These are phyloP conservation scores for Pyrgilauda ruficollis DNA, from an alignment of 2,113 vertebrate genomes.

Conservation along the genomic window DNA sequence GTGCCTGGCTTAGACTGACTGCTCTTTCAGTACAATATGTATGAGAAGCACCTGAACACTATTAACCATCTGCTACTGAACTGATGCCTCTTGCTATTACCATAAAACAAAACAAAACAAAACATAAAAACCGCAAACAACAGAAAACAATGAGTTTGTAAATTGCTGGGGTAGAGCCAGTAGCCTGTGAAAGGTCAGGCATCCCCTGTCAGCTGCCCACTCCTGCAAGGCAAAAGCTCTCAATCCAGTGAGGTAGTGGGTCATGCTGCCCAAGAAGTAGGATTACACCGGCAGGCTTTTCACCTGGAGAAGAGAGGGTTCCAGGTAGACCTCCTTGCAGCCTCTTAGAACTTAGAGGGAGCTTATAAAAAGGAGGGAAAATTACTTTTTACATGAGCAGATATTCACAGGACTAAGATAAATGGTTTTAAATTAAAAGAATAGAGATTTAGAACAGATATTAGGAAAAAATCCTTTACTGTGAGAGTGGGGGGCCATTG, in stretches of 20 bases:
- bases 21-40: background rate
- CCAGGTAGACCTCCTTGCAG: background rate
- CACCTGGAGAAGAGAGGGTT: background rate
- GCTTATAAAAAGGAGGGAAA: background rate
- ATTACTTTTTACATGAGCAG: background rate
- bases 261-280: fast-evolving
- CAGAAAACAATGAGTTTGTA: background rate
- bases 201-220: fast-evolving
- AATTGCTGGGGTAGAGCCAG: background rate
- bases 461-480: background rate
- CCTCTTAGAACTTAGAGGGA: background rate
- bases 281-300: background rate
- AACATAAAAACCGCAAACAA: background rate
- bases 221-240: background rate
- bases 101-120: background rate
- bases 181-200: background rate
- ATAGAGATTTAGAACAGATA: background rate
- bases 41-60: background rate
- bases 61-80: background rate
- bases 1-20: background rate
- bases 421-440: background rate
- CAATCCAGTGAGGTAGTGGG: background rate
- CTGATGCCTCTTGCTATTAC: background rate
- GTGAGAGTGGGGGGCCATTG: background rate
- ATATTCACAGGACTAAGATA: background rate